Evolutionary conservation across 1,140 invertebrate genomes (phyloP).

Genomic region (Hypothenemus hampei): DNA sequence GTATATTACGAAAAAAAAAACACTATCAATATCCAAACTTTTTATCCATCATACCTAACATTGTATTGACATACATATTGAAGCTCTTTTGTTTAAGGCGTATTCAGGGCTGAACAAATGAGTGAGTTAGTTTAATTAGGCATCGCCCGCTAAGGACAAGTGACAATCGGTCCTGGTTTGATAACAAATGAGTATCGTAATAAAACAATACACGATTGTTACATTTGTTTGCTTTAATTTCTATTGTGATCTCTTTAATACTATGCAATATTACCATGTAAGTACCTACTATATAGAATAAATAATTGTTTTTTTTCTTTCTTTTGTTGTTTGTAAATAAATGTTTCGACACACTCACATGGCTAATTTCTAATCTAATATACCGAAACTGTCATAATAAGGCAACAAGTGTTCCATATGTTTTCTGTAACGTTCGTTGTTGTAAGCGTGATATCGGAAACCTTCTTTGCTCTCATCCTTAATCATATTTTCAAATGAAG

Average conservation of each 20-base stretch:
- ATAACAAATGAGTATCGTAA: too few species aligned
- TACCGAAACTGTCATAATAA: constrained; percentile 36
- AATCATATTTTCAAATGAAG: constrained; percentile 35
- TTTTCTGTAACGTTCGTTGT: constrained; percentile 35
- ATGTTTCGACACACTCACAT: constrained; percentile 9
- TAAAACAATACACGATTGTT: too few species aligned
- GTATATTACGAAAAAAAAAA: too few species aligned
- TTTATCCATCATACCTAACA: too few species aligned
- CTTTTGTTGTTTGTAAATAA: constrained; percentile 17
- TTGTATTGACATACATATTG: too few species aligned
- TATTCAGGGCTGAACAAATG: too few species aligned
- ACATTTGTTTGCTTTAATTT: too few species aligned
- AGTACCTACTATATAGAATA: neutral
- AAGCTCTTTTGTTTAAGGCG: too few species aligned
- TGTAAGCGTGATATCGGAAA: constrained; percentile 38
- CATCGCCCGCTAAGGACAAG: too few species aligned
- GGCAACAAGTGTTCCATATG: constrained; percentile 35
- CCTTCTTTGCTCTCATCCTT: constrained; percentile 29
- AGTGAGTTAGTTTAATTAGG: too few species aligned
- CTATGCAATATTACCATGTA: constrained; percentile 10
- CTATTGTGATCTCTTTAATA: constrained; percentile 8
- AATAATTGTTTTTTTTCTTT: constrained; percentile 4
- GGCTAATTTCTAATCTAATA: constrained; percentile 26
- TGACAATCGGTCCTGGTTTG: too few species aligned
- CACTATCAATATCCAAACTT: too few species aligned